Evolutionary conservation across 1,140 invertebrate species (phyloP).

Genomic region (Ridgeia piscesae): DNA sequence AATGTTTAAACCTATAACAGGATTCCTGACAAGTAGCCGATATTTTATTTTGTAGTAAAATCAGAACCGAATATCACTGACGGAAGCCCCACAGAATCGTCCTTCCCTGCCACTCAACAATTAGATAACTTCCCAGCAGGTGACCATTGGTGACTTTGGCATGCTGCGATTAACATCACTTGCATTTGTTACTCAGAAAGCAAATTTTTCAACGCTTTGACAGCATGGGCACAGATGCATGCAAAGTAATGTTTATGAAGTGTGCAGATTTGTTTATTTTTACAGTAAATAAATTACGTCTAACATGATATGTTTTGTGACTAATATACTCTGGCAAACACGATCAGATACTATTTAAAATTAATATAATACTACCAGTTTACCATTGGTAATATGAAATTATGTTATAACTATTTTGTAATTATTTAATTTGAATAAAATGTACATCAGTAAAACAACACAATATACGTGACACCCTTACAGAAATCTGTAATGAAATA

Average conservation of each 20-base stretch:
- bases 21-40: background rate
- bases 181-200: background rate
- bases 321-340: background rate
- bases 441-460: background rate
- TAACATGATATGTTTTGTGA: background rate
- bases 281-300: background rate
- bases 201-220: background rate
- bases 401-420: background rate
- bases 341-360: background rate
- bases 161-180: background rate
- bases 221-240: background rate
- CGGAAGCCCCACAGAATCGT: background rate
- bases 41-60: background rate
- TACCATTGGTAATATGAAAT: background rate
- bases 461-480: background rate
- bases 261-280: background rate
- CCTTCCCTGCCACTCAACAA: background rate
- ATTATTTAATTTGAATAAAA: background rate
- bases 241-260: background rate
- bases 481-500: background rate
- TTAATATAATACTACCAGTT: background rate
- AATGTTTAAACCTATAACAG: background rate
- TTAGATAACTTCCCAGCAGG: background rate
- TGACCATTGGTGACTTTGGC: background rate
- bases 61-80: background rate